Evolutionary conservation across 2,888 invertebrate species (phyloP), one percentile per base, ranked within the genome.

Genomic region (Torymus tubicola): DNA sequence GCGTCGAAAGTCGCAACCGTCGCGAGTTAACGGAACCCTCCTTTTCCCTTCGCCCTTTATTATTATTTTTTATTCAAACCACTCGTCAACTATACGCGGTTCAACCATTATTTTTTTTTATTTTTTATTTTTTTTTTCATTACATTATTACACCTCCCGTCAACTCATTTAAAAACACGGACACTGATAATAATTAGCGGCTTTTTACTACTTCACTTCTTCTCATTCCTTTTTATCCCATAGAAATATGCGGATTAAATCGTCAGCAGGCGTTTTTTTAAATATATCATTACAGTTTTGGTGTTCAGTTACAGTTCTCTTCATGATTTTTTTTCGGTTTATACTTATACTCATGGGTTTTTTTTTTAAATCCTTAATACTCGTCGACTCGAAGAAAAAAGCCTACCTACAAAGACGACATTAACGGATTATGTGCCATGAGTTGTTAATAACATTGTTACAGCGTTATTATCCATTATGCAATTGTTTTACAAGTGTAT

Each of bases 241-340:
- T 74, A 76, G 71, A 75, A 75, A 78, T 67, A 81, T 75, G 68
- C 71, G 55, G 65, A 73, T 73, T 80, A 77, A 78, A 80, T 80
- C 57, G 60, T 82, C 72, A 82, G 74, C 80, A 67, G 77, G 71
- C 67, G 63, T 81, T 72, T 72, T 31, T 31, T 31, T 31, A 31
- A 31, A 65, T 85, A 86, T 86, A 85, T 85, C 81, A 85, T 88
- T 89, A 89, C 87, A 87, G 85, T 85, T 87, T 89, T 90, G 90
- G 90, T 90, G 90, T 90, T 90, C 89, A 88, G 86, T 89, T 90
- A 90, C 90, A 90, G 90, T 89, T 89, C 86, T 86, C 84, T 84
- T 86, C 82, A 83, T 76, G 50, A 64, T 70, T 77, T 69, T 67
- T 82, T 79, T 67, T n/a, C 31, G 31, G 31, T 31, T 55, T 71